phyloP scores from a whole-genome alignment of 2,113 vertebrate genomes.

The Plotosus lineatus region DNA sequence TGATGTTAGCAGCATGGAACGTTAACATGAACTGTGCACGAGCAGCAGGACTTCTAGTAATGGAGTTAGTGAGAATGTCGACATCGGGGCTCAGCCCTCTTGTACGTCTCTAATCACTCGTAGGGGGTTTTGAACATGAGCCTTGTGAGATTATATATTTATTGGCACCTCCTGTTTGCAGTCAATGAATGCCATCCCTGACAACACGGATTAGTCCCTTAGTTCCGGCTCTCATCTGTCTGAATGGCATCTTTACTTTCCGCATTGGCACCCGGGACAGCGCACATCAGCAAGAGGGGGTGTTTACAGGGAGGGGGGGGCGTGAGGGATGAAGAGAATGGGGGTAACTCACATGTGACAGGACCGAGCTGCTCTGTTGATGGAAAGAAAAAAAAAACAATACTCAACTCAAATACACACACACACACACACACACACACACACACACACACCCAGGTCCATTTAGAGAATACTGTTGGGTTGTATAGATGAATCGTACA shows the following conservation, averaged over 20 bases:
- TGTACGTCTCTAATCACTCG: too few species aligned
- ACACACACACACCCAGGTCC: background rate
- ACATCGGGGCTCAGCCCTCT: background rate
- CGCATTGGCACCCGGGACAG: slow-evolving; percentile 48
- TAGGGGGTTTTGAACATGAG: too few species aligned
- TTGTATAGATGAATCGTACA: too few species aligned
- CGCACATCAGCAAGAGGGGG: slow-evolving; percentile 44
- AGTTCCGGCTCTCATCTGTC: slow-evolving; percentile 65
- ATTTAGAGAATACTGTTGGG: background rate
- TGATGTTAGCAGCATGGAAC: background rate
- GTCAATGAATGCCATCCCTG: background rate
- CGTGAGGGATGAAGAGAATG: slow-evolving; percentile 51
- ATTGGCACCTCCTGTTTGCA: background rate
- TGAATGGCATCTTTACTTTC: slow-evolving; percentile 62
- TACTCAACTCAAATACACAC: slow-evolving; percentile 64
- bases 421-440: slow-evolving; percentile 9
- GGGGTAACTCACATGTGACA: slow-evolving; percentile 81
- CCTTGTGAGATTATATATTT: background rate
- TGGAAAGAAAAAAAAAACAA: slow-evolving; percentile 69
- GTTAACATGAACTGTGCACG: slow-evolving; percentile 5
- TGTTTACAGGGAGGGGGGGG: slow-evolving; percentile 41
- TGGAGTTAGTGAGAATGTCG: background rate
- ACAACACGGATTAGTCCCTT: background rate
- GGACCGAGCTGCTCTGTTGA: slow-evolving; percentile 76
- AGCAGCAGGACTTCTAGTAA: background rate